A percentile compares a stretch with the other conserved stretches of the same genome.
Evolutionary conservation across 2,888 invertebrate genomes (phyloP).

Genomic region (Drosophila dives): DNA sequence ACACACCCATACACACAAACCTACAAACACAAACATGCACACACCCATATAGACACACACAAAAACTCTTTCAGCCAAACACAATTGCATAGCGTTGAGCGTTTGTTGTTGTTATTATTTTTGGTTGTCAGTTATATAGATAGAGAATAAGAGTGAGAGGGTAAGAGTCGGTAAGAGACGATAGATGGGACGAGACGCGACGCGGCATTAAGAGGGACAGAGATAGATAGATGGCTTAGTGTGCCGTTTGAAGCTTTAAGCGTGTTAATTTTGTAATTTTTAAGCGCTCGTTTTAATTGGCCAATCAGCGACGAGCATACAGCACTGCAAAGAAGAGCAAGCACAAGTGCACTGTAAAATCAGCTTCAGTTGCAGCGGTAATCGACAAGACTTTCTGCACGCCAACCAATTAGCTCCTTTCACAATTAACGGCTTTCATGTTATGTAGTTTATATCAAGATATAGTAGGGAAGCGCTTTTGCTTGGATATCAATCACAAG

Average conservation of each 20-base stretch:
- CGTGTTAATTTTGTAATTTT: conserved; percentile 68
- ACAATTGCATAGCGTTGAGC: conserved; percentile 56
- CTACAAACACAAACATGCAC: conserved; percentile 13
- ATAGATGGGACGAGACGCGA: background rate
- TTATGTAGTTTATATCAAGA: background rate
- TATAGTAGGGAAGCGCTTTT: background rate
- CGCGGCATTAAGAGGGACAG: background rate
- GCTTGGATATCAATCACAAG: background rate
- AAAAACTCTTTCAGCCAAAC: conserved; percentile 55
- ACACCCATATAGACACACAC: conserved; percentile 13
- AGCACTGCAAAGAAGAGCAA: conserved; percentile 46
- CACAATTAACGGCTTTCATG: conserved; percentile 25
- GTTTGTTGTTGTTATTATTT: conserved; percentile 21
- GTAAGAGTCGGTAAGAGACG: background rate
- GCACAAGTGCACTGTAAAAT: background rate
- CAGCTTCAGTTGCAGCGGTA: conserved; percentile 20
- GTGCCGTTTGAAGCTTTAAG: conserved; percentile 51
- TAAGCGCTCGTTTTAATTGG: conserved; percentile 64
- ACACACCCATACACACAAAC: conserved; percentile 6
- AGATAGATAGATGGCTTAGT: conserved; percentile 36
- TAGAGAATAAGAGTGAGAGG: background rate
- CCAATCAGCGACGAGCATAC: conserved; percentile 54
- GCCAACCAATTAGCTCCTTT: conserved; percentile 40
- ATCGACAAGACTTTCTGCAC: conserved; percentile 35
- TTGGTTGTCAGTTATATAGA: conserved; percentile 26